Conservation (phyloP, 2,888 invertebrate species). For the Monoplex corrugatus region DNA sequence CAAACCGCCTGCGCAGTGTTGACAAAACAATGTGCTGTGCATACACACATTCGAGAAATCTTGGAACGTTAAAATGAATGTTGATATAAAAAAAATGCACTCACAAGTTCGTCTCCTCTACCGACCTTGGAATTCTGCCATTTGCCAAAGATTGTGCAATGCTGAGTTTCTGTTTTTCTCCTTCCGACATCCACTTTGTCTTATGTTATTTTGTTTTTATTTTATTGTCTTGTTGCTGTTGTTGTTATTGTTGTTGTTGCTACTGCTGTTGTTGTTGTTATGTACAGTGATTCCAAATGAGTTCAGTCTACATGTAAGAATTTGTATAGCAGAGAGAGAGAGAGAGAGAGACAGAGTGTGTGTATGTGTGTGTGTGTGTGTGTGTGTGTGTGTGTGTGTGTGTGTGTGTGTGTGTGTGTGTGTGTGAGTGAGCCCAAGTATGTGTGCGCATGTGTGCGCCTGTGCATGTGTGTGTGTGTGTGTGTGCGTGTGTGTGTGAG, state of each 20-base stretch:
- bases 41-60: no score
- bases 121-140: no score
- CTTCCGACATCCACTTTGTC: background rate
- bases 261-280: no score
- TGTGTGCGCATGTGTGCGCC: background rate
- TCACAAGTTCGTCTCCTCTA: no score
- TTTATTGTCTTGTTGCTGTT: background rate
- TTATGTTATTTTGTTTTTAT: background rate
- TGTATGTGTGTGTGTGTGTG: background rate
- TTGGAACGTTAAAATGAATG: no score
- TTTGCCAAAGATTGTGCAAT: no score
- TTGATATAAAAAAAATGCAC: no score
- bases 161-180: no score
- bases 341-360: background rate
- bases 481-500: background rate
- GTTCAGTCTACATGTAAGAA: no score
- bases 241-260: no score
- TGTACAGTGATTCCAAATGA: background rate
- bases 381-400: background rate
- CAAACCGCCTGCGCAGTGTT: no score
- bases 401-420: slow-evolving; percentile 13
- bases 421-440: background rate
- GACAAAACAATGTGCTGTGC: no score
- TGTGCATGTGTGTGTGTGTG: background rate
- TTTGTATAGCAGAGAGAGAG: background rate